Base-by-base conservation (phyloP, 2,888 invertebrate genomes). In the Eupelmus urozonus region DNA sequence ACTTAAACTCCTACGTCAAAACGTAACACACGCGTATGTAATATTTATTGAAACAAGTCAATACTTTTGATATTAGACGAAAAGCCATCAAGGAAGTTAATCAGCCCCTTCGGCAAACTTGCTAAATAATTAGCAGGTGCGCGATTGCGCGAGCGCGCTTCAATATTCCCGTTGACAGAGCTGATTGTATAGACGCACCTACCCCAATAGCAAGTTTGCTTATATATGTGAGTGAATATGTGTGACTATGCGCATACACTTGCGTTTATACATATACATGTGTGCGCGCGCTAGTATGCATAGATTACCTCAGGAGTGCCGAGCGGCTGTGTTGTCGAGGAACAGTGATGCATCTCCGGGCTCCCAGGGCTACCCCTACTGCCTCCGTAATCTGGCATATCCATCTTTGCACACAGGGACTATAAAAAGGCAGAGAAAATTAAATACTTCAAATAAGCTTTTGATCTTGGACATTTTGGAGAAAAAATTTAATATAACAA, bases 281-380 rank as follows among this genome's bases (percentile, higher is more conserved):
- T 53, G 13, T 53, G 20, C 16, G 23, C 23, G 16, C 25, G 34
- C 40, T n/a, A n/a, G 34, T 53, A 7, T 53, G 16, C 9, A 11
- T 13, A 27, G 27, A 7, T 29, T 89, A 93, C 93, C 90, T 92
- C 92, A 29, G 91, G 88, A 81, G 91, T 93, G 81, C 93, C 93
- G 80, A 93, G 92, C 60, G 94, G 92, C 84, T 94, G 93, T 59
- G 97, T 96, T 2, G 97, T 97, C 34, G 96, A 97, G 70, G 97
- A 96, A 89, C 97, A 97, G 90, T 95, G 96, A 90, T 97, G 96
- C 88, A 95, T 93, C 84, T 97, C 96, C 0, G 96, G 96, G 83
- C 95, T 95, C 7, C 93, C 93, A 40, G 95, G 95, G 34, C 95
- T 95, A 40, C 89, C 88, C 18, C 86, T 87, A 62, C 88, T 88